phyloP scores from a whole-genome alignment of 2,113 vertebrate species.

The Microtus montanus region DNA sequence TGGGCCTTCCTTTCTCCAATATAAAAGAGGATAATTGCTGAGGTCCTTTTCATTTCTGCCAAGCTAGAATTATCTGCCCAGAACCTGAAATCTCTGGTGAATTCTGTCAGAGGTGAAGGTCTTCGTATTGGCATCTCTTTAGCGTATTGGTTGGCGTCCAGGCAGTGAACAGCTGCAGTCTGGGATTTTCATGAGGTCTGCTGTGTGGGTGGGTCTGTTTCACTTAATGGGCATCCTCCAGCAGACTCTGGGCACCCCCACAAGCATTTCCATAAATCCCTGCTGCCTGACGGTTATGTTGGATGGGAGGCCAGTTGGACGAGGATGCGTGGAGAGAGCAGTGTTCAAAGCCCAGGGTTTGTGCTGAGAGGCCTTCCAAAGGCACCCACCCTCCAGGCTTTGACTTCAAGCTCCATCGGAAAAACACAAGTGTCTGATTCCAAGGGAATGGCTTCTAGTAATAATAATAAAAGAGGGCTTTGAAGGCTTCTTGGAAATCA shows the following conservation, averaged over 20 bases:
- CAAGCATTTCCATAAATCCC: conserved; percentile 20
- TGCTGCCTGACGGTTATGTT: conserved; percentile 23
- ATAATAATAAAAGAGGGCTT: conserved; percentile 76
- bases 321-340: not conserved
- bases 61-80: not conserved
- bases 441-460: conserved; percentile 76
- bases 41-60: conserved; percentile 22
- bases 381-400: conserved; percentile 39
- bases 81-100: conserved; percentile 54
- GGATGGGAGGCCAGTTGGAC: conserved; percentile 56
- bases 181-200: conserved; percentile 41
- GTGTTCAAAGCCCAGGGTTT: conserved; percentile 58
- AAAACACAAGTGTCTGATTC: conserved; percentile 73
- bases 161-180: not conserved
- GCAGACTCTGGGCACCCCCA: not conserved
- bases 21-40: conserved; percentile 14
- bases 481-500: conserved; percentile 79
- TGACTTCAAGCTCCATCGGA: conserved; percentile 64
- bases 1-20: not conserved
- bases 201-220: conserved; percentile 50
- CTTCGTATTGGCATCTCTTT: not conserved
- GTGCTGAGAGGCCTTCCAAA: conserved; percentile 60
- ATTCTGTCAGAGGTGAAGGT: conserved; percentile 15
- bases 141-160: not conserved
- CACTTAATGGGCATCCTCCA: conserved; percentile 2